phyloP scores from a whole-genome alignment of 1,140 invertebrate genomes.

The Caligus rogercresseyi region DNA sequence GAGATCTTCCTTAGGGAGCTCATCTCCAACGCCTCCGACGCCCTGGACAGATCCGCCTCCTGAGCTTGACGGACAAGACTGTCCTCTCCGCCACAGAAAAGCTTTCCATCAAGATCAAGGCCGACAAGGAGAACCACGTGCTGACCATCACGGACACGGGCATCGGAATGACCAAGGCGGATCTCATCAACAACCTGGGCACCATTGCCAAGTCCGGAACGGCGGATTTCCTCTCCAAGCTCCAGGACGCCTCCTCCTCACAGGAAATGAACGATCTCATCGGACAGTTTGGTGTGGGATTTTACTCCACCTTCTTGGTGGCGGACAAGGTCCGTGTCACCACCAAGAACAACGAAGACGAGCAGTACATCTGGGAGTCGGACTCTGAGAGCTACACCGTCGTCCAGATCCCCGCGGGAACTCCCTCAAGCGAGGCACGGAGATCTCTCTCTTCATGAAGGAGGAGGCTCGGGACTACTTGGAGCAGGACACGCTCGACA shows the following conservation, averaged over 20 bases:
- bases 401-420: constrained; percentile 75
- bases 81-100: constrained; percentile 61
- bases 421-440: constrained; percentile 72
- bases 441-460: constrained; percentile 66
- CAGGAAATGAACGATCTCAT: constrained; percentile 67
- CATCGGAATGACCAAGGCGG: constrained; percentile 91
- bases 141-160: constrained; percentile 91
- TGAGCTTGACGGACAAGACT: constrained; percentile 68
- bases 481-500: constrained; percentile 71
- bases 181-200: constrained; percentile 88
- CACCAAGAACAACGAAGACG: constrained; percentile 85
- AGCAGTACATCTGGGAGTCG: constrained; percentile 96
- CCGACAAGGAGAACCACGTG: constrained; percentile 84
- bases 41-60: constrained; percentile 76
- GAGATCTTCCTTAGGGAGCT: constrained; percentile 95
- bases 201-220: constrained; percentile 99
- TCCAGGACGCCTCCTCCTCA: constrained; percentile 40
- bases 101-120: constrained; percentile 78
- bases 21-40: constrained; percentile 92
- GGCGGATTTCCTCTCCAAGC: constrained; percentile 86
- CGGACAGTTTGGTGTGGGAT: constrained; percentile 91
- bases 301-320: constrained; percentile 82
- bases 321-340: constrained; percentile 52
- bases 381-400: constrained; percentile 74
- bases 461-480: constrained; percentile 91